Conservation (phyloP, 2,888 invertebrate genomes). For the Caenorhabditis sulstoni region DNA sequence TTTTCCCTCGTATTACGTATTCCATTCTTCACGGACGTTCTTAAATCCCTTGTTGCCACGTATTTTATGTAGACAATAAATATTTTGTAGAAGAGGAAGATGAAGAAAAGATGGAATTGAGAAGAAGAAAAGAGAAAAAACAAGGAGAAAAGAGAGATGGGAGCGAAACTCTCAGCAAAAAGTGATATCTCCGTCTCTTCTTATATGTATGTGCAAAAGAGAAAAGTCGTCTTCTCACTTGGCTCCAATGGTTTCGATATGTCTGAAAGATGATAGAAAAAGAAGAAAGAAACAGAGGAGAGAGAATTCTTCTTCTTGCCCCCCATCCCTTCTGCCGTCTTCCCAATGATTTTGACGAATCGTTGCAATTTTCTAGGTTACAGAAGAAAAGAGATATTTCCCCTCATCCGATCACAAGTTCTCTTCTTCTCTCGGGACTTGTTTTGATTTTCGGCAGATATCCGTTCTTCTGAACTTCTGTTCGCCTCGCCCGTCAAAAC, state of each 20-base stretch:
- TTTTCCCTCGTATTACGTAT: slow-evolving; percentile 24
- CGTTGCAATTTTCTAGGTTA: too few relatives aligned
- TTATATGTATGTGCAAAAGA: slow-evolving; percentile 12
- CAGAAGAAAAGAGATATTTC: too few relatives aligned
- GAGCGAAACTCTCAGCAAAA: background rate
- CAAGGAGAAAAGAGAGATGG: slow-evolving; percentile 6
- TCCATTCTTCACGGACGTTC: slow-evolving; percentile 40
- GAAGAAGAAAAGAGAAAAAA: background rate
- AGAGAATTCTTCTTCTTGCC: background rate
- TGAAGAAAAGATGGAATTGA: background rate
- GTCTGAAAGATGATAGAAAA: slow-evolving; percentile 17
- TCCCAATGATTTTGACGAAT: background rate
- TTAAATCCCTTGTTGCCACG: slow-evolving; percentile 27
- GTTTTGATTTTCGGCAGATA: too few relatives aligned
- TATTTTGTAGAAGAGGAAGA: slow-evolving; percentile 16
- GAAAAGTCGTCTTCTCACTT: slow-evolving; percentile 21
- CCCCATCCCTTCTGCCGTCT: background rate
- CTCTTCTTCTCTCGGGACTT: too few relatives aligned
- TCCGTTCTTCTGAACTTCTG: too few relatives aligned
- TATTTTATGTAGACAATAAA: slow-evolving; percentile 45
- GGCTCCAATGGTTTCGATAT: slow-evolving; percentile 17
- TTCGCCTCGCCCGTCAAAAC: too few relatives aligned
- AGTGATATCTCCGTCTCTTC: slow-evolving; percentile 15
- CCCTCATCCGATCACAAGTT: too few relatives aligned
- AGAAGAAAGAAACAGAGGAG: background rate